phyloP scores from a whole-genome alignment of 1,140 invertebrate genomes.

The Protaetia brevitarsis region DNA sequence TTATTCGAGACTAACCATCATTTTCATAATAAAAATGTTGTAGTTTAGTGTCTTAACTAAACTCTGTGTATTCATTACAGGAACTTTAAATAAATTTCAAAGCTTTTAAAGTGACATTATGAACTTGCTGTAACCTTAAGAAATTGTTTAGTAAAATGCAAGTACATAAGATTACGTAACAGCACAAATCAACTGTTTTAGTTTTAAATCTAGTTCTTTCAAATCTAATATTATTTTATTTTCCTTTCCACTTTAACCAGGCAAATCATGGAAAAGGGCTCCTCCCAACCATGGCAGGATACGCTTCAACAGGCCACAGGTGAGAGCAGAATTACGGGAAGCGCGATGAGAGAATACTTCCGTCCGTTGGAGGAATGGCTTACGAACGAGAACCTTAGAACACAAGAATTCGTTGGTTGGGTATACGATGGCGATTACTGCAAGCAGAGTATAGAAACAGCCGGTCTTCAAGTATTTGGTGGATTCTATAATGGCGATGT shows the following conservation, averaged over 20 bases:
- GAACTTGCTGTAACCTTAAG: too few species aligned
- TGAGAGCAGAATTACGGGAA: constrained; percentile 72
- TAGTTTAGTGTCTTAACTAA: too few species aligned
- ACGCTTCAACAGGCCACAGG: constrained; percentile 76
- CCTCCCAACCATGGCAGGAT: constrained; percentile 82
- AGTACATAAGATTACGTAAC: too few species aligned
- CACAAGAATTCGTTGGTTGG: constrained; percentile 77
- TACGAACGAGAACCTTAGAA: constrained; percentile 74
- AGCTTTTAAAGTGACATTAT: too few species aligned
- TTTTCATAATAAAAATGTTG: too few species aligned
- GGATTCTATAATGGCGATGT: constrained; percentile 66
- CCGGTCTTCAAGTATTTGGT: constrained; percentile 75
- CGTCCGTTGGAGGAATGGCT: constrained; percentile 87
- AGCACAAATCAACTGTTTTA: too few species aligned
- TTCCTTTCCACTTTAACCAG: too few species aligned
- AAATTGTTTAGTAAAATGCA: too few species aligned
- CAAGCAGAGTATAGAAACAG: constrained; percentile 80
- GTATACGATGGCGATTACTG: constrained; percentile 83
- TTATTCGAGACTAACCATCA: too few species aligned
- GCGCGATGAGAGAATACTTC: constrained; percentile 90
- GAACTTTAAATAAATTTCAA: too few species aligned
- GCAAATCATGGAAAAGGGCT: constrained; percentile 79
- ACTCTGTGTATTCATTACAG: too few species aligned
- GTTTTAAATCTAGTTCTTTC: not conserved
- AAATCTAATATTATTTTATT: too few species aligned